Evolutionary conservation across 2,888 invertebrate species (phyloP).

Genomic region (Cryptosula pallasiana): DNA sequence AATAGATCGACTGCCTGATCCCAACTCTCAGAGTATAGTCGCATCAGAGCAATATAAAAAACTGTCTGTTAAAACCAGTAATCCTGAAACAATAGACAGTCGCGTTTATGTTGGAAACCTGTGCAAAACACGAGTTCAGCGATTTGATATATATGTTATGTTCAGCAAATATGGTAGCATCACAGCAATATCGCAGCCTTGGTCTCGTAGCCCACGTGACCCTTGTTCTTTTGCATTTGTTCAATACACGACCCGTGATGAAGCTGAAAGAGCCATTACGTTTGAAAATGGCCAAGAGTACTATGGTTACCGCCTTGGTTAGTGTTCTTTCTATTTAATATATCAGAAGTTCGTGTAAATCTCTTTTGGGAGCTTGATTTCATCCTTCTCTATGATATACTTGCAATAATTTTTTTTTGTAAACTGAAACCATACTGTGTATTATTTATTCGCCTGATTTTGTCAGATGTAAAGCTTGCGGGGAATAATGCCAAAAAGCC

Average conservation of each 20-base stretch:
- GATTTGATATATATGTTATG: not conserved
- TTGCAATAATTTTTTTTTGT: no score
- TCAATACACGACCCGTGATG: not conserved
- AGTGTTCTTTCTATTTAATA: no score
- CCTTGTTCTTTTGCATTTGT: not conserved
- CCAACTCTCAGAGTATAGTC: not conserved
- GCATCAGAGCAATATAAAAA: not conserved
- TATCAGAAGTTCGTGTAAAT: no score
- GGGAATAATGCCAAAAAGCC: no score
- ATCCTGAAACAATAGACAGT: constrained; percentile 5
- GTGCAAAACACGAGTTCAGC: not conserved
- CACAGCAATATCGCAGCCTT: constrained; percentile 3
- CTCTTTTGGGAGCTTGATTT: no score
- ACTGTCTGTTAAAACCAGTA: not conserved
- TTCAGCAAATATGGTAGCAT: constrained; percentile 1
- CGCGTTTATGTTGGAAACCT: constrained; percentile 17
- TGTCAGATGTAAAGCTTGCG: no score
- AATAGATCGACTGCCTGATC: not conserved
- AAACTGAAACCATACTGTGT: no score
- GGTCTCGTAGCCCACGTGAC: not conserved
- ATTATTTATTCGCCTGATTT: no score
- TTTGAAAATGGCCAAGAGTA: not conserved
- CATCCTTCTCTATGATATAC: no score
- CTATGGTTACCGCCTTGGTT: not conserved
- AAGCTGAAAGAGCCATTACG: not conserved